Conservation (phyloP, 2,113 vertebrate genomes). For the Colistium nudipinnis region DNA sequence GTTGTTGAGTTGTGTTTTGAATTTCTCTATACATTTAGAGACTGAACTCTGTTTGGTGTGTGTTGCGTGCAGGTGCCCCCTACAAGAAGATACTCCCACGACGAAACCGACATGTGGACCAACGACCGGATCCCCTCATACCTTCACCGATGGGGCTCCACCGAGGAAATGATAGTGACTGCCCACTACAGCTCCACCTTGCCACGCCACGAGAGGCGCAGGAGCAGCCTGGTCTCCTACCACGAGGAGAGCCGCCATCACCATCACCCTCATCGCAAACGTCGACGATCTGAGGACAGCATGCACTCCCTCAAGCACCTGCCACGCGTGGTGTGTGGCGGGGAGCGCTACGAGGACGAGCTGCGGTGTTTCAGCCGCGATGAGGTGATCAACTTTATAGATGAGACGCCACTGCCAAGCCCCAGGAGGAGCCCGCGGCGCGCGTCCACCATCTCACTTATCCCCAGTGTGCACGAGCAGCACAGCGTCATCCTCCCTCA, state of each 20-base stretch:
- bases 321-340: constrained; percentile 65
- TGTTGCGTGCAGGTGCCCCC: constrained; percentile 87
- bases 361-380: constrained; percentile 86
- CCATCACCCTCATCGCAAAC: constrained; percentile 79
- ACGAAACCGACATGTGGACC: constrained; percentile 92
- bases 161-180: constrained; percentile 85
- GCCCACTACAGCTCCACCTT: constrained; percentile 85
- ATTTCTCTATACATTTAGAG: background rate
- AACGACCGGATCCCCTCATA: constrained; percentile 85
- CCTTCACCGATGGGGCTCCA: constrained; percentile 88
- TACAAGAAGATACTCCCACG: constrained; percentile 92
- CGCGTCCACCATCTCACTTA: constrained; percentile 81
- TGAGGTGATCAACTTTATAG: constrained; percentile 86
- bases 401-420: constrained; percentile 84
- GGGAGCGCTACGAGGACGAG: constrained; percentile 77
- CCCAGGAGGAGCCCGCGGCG: constrained; percentile 81
- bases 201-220: constrained; percentile 80
- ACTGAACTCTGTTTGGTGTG: constrained; percentile 54
- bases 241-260: constrained; percentile 82
- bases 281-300: constrained; percentile 86
- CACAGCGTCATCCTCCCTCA: constrained; percentile 71
- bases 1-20: background rate
- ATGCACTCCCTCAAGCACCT: constrained; percentile 81
- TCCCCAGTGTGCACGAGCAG: constrained; percentile 79
- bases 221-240: constrained; percentile 83